Conservation (phyloP, 2,113 vertebrate species). For the Mesoclemmys tuberculata region DNA sequence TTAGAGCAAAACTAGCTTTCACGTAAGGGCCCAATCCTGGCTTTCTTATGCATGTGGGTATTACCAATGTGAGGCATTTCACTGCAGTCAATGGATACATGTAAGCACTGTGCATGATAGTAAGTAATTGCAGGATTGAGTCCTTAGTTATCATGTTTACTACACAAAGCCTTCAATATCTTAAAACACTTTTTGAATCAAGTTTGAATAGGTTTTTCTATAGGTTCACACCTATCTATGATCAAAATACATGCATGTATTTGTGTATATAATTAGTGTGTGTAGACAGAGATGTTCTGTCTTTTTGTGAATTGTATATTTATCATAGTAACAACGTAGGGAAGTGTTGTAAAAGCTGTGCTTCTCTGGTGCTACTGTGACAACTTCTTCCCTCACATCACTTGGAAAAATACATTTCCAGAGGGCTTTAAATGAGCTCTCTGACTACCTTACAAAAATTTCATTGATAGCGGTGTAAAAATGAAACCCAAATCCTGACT, state of each 20-base stretch:
- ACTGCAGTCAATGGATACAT: background rate
- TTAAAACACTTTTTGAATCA: background rate
- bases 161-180: background rate
- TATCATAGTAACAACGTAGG: background rate
- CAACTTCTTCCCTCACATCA: background rate
- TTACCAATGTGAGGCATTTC: background rate
- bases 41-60: rapidly evolving
- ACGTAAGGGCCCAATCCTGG: background rate
- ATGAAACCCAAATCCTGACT: slow-evolving; percentile 77
- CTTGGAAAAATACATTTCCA: slow-evolving; percentile 13
- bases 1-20: background rate
- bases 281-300: background rate
- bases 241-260: rapidly evolving
- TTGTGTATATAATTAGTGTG: rapidly evolving
- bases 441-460: slow-evolving; percentile 65
- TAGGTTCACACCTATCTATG: rapidly evolving
- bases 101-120: background rate
- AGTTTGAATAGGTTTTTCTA: background rate
- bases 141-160: background rate
- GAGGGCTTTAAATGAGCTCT: slow-evolving; percentile 53
- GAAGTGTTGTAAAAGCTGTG: background rate
- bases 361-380: background rate
- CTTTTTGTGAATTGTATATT: slow-evolving; percentile 18
- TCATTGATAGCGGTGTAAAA: slow-evolving; percentile 76
- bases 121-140: background rate